A percentile compares a stretch with the other conserved stretches of the same genome.
These are phyloP conservation scores for Myotis findleyi DNA, from an alignment of 2,797 vertebrate genomes.

Conservation along the genomic window DNA sequence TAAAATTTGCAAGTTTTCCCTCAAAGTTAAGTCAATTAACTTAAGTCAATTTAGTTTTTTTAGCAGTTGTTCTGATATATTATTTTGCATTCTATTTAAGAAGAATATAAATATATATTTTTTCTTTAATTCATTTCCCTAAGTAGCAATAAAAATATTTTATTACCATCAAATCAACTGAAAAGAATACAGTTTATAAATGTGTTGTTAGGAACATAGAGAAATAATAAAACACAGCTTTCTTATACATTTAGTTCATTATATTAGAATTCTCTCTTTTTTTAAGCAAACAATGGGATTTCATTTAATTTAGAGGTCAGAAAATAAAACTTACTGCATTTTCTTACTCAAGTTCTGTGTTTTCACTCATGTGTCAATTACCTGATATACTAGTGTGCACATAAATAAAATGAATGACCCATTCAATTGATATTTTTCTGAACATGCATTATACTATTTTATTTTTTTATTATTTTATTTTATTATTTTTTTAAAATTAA, in stretches of 20 bases:
- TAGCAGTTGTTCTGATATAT: neutral
- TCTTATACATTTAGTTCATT: neutral
- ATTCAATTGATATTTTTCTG: conserved; percentile 65
- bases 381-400: conserved; percentile 53
- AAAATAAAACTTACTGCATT: neutral
- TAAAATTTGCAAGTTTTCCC: conserved; percentile 11
- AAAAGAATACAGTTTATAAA: neutral
- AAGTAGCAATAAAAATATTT: neutral
- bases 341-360: conserved; percentile 65
- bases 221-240: conserved; percentile 46
- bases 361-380: conserved; percentile 77
- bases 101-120: neutral
- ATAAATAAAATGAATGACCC: conserved; percentile 71
- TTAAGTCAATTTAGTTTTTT: conserved; percentile 4
- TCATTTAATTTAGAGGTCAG: conserved; percentile 65
- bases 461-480: no score
- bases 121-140: conserved; percentile 33
- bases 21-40: conserved; percentile 54
- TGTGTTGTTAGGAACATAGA: neutral
- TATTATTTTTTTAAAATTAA: no score
- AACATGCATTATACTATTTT: conserved; percentile 43
- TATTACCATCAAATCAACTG: neutral
- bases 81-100: conserved; percentile 38
- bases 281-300: neutral
- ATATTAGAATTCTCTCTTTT: neutral